Evolutionary conservation across 1,140 invertebrate species (phyloP), one percentile per base, ranked within the genome.

Genomic region (Drosophila cardini): DNA sequence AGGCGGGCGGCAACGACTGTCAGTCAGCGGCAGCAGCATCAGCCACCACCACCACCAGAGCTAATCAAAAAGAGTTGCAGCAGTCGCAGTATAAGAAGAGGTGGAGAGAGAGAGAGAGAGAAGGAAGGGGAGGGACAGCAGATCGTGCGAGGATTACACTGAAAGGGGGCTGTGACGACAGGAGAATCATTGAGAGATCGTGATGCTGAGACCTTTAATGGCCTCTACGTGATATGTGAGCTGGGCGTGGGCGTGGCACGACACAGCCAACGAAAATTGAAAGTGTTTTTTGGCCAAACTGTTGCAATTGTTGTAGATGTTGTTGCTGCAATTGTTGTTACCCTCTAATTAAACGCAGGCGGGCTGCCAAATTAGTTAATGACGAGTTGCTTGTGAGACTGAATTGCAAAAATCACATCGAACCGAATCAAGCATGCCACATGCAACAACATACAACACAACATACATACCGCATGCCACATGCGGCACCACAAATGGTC

Each of bases 351-450:
- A 87, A 86, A 87, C 78, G 78, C 67, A 67, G 75, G 73, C 80
- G 60, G 69, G 83, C 83, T 86, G 83, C 83, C 83, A 86, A 86
- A 86, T 86, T 87, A 86, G 83, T 58, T 79, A 79, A 87, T 86
- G 83, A 79, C 76, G 68, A 82, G 78, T 16, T 40, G 71, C n/a
- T 36, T 18, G 73, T 34, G 67, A 46, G 46, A 53, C 50, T 52
- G 48, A 71, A 77, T 80, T 77, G 81, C 81, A 85, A 63, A 85
- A 85, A 85, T 68, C 62, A 71, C 48, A 15, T n/a, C 5, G 26
- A 30, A 18, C 63, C 74, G 78, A 86, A 81, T 26, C 21, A 1
- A 26, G 21, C 53, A 57, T 53, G 76, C 61, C 64, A 61, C 57
- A 46, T 26, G 45, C 45, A 42, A 5, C 13, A 38, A 38, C 9